These are phyloP conservation scores for Plestiodon gilberti DNA, from an alignment of 2,113 vertebrate genomes.

Conservation along the genomic window DNA sequence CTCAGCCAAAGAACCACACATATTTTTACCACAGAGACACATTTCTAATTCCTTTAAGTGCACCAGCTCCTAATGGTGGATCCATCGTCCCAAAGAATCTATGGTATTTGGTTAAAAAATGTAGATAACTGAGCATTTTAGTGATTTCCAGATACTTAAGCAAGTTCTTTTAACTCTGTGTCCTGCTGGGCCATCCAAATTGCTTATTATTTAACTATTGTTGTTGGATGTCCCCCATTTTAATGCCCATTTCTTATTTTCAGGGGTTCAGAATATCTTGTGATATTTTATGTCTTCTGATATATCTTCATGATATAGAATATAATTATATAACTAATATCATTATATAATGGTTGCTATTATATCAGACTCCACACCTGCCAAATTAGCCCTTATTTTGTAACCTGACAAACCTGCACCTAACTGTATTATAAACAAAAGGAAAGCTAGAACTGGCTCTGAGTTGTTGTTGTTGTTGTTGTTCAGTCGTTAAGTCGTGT, in stretches of 20 bases:
- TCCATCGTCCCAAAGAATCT: slow-evolving; percentile 61
- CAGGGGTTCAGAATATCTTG: not conserved
- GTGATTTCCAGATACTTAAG: slow-evolving; percentile 60
- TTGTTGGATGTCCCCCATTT: not conserved
- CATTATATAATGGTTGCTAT: not conserved
- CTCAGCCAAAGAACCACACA: slow-evolving; percentile 1
- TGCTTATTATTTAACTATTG: slow-evolving; percentile 11
- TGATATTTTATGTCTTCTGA: too few species aligned
- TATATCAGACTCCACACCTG: not conserved
- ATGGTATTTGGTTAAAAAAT: slow-evolving; percentile 63
- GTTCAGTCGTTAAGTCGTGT: too few species aligned
- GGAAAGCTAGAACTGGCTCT: not conserved
- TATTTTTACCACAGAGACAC: slow-evolving; percentile 33
- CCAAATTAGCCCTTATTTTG: not conserved
- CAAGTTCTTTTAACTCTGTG: slow-evolving; percentile 39
- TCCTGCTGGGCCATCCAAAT: slow-evolving; percentile 16
- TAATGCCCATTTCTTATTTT: not conserved
- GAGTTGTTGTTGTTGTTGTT: too few species aligned
- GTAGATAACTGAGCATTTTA: slow-evolving; percentile 57
- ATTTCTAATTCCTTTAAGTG: slow-evolving; percentile 61
- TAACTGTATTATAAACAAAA: not conserved
- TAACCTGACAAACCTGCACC: not conserved
- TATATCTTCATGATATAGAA: too few species aligned
- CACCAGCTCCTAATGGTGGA: slow-evolving; percentile 54
- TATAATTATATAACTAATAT: too few species aligned